Conservation (phyloP, 1,140 invertebrate genomes). For the Cecropterus lyciades region DNA sequence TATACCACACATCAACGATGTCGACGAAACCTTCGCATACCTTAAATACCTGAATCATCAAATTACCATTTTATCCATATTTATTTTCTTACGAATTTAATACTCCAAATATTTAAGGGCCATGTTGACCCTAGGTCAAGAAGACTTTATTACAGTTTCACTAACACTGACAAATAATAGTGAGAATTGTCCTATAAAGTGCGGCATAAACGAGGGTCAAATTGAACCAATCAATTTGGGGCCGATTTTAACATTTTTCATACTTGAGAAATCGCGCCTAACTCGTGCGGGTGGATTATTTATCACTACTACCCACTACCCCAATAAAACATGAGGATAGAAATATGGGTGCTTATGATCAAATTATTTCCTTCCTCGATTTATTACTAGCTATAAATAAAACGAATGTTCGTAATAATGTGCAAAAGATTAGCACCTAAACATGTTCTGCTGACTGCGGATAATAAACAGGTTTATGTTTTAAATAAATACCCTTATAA, state of each 20-base stretch:
- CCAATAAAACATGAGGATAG: slow-evolving; percentile 13
- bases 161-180: slow-evolving; percentile 3
- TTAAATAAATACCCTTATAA: too few relatives aligned
- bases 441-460: not conserved
- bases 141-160: too few relatives aligned
- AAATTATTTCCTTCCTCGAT: slow-evolving; percentile 24
- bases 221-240: slow-evolving; percentile 18
- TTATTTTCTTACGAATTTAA: too few relatives aligned
- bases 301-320: slow-evolving; percentile 1
- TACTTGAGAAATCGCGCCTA: not conserved
- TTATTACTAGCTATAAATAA: slow-evolving; percentile 17
- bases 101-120: too few relatives aligned
- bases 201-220: slow-evolving; percentile 7
- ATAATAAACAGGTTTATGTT: not conserved
- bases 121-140: too few relatives aligned
- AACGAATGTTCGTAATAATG: slow-evolving; percentile 7
- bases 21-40: too few relatives aligned
- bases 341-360: slow-evolving; percentile 15
- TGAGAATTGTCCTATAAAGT: not conserved
- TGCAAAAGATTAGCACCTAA: slow-evolving; percentile 7
- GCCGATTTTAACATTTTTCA: slow-evolving; percentile 18
- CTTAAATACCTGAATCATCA: too few relatives aligned
- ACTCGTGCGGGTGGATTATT: slow-evolving; percentile 8
- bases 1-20: too few relatives aligned
- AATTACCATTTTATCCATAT: too few relatives aligned